Evolutionary conservation across 1,140 invertebrate species (phyloP), one percentile per base, ranked within the genome.

Genomic region (Neocloeon triangulifer): DNA sequence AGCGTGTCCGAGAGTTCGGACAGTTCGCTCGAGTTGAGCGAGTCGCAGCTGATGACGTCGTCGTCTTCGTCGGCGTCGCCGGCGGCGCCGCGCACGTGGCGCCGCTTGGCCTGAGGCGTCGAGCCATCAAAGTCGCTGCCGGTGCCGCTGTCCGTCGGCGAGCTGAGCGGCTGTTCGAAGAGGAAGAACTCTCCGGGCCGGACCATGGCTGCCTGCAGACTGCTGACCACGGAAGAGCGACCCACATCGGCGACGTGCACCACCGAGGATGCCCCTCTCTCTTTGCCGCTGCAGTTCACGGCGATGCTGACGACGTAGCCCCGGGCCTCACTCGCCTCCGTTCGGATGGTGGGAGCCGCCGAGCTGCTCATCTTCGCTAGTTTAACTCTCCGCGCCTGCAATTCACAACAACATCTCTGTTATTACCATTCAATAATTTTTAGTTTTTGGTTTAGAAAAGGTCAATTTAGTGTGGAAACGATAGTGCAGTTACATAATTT

Each of bases 61-160:
- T 70, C 67, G 43, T 66, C 67, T 41, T 71, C 66, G 48, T 66
- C 59, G 22, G 55, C 57, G n/a, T 61, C 58, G 10, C 51, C 66
- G 48, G 65, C 59, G 22, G 55, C 57, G n/a, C 61, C 58, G 10
- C 51, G 49, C 9, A 50, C 44, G 43, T 30, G 20, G 25, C 35
- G 21, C 41, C 39, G 5, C 45, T 19, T n/a, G 43, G 68, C 68
- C 19, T 71, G 69, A 23, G 72, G 69, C 7, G 72, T 73, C 23
- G 35, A 37, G 2, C 67, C 62, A 42, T 80, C 76, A 32, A 79
- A 50, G 44, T 81, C 78, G 44, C 73, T 79, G 51, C 76, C 76
- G 6, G 75, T 79, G 12, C 76, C 77, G 32, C 75, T 80, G 52
- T 81, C 77, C 35, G 78, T 41, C 0, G 73, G n/a, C n/a, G n/a